Evolutionary conservation across 2,797 vertebrate species (phyloP).

Genomic region (Schizothorax lantsangensis): DNA sequence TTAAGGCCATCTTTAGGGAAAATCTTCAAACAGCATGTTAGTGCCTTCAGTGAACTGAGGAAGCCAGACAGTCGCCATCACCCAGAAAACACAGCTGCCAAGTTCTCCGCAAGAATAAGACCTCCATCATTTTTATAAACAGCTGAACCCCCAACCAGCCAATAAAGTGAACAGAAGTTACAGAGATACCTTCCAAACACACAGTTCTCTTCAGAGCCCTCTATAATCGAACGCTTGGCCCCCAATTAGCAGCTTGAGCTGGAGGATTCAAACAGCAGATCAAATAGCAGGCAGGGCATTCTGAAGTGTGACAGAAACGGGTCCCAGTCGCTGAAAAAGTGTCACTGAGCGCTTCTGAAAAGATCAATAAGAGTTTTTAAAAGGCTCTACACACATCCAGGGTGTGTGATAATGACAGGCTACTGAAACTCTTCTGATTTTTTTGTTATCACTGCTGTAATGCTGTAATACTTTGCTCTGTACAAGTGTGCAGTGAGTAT

Average conservation of each 20-base stretch:
- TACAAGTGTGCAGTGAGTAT: background rate
- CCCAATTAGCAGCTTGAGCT: constrained; percentile 31
- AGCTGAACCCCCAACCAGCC: background rate
- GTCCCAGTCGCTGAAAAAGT: background rate
- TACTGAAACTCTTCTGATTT: constrained; percentile 5
- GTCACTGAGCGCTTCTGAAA: constrained; percentile 9
- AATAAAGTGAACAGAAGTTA: constrained; percentile 16
- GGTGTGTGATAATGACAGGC: constrained; percentile 37
- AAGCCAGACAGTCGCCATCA: background rate
- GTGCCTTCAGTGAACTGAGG: constrained; percentile 6
- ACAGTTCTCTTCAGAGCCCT: constrained; percentile 9
- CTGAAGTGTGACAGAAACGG: background rate
- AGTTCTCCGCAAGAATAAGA: constrained; percentile 14
- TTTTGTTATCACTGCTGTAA: background rate
- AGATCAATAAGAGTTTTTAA: constrained; percentile 42
- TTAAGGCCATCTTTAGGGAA: constrained; percentile 11
- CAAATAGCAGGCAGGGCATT: constrained; percentile 17
- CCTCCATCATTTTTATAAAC: background rate
- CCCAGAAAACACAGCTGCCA: background rate
- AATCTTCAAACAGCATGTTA: constrained; percentile 28
- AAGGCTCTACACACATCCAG: constrained; percentile 20
- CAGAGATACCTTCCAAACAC: constrained; percentile 17
- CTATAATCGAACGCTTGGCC: constrained; percentile 11
- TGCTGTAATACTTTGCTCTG: constrained; percentile 12
- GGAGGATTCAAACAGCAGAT: constrained; percentile 39